These are phyloP conservation scores for Spodoptera exigua DNA, from an alignment of 2,888 invertebrate genomes.

Conservation along the genomic window DNA sequence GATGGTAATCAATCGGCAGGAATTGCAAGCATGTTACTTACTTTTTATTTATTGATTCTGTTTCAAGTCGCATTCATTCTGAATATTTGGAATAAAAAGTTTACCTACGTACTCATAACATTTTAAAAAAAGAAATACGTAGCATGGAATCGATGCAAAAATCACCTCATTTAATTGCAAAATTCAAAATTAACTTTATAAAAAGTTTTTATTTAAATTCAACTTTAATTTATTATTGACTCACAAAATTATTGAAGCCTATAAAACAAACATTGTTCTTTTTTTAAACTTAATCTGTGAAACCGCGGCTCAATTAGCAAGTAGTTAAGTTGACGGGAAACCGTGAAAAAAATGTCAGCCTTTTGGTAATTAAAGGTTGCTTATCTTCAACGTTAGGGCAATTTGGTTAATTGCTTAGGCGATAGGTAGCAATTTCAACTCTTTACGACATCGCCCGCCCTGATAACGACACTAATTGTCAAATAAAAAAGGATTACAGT, in stretches of 20 bases:
- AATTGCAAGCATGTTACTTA: too few species aligned
- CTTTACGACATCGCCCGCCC: constrained; percentile 83
- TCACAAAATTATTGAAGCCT: constrained; percentile 39
- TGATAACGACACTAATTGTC: constrained; percentile 88
- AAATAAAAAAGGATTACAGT: constrained; percentile 88
- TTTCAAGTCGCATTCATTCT: constrained; percentile 27
- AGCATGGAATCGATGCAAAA: constrained; percentile 33
- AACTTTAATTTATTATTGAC: constrained; percentile 45
- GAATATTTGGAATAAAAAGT: constrained; percentile 35
- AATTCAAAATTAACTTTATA: constrained; percentile 49
- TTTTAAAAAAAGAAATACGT: constrained; percentile 29
- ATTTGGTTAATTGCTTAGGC: constrained; percentile 83
- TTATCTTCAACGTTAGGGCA: constrained; percentile 77
- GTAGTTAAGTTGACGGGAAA: constrained; percentile 68
- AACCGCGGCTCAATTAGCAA: constrained; percentile 70
- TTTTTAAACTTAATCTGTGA: constrained; percentile 42
- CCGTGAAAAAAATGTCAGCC: constrained; percentile 60
- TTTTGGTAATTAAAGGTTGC: constrained; percentile 74
- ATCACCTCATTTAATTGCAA: constrained; percentile 45
- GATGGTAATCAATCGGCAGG: too few species aligned
- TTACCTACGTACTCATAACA: constrained; percentile 15
- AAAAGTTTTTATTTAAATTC: constrained; percentile 42
- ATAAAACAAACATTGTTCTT: constrained; percentile 41
- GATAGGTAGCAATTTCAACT: constrained; percentile 85
- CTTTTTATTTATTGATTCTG: constrained; percentile 35